Conservation (phyloP, 2,888 invertebrate genomes). For the Plagodis pulveraria region DNA sequence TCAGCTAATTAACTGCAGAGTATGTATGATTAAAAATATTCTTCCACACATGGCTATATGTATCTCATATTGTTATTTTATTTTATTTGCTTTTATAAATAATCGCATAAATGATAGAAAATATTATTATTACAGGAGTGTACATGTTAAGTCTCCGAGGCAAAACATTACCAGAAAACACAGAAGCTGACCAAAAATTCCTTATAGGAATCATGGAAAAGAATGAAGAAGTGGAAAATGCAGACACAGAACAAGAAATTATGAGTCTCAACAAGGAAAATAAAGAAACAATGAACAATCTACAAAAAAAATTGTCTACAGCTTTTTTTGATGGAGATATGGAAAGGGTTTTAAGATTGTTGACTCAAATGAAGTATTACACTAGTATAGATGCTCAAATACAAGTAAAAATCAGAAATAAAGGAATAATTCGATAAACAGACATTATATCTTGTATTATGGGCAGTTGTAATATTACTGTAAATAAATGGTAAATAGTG, state of each 20-base stretch:
- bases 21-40: too few relatives aligned
- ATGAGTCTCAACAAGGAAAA: slow-evolving; percentile 85
- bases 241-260: slow-evolving; percentile 84
- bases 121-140: slow-evolving; percentile 76
- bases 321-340: slow-evolving; percentile 88
- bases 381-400: slow-evolving; percentile 91
- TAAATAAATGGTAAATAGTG: too few relatives aligned
- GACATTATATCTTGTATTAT: not conserved
- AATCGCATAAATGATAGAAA: not conserved
- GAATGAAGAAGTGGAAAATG: slow-evolving; percentile 93
- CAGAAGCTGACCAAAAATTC: slow-evolving; percentile 88
- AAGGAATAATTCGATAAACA: slow-evolving; percentile 80
- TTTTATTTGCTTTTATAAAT: too few relatives aligned
- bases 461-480: too few relatives aligned
- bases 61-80: too few relatives aligned
- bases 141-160: slow-evolving; percentile 91
- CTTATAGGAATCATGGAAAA: slow-evolving; percentile 94
- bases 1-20: too few relatives aligned
- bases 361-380: slow-evolving; percentile 94
- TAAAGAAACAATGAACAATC: slow-evolving; percentile 76
- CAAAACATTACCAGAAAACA: slow-evolving; percentile 87
- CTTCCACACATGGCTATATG: too few relatives aligned
- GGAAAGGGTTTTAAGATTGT: slow-evolving; percentile 85
- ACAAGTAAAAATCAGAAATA: slow-evolving; percentile 85
- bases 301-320: slow-evolving; percentile 84